phyloP scores from a whole-genome alignment of 1,140 invertebrate genomes.

The Drosophila pachea region DNA sequence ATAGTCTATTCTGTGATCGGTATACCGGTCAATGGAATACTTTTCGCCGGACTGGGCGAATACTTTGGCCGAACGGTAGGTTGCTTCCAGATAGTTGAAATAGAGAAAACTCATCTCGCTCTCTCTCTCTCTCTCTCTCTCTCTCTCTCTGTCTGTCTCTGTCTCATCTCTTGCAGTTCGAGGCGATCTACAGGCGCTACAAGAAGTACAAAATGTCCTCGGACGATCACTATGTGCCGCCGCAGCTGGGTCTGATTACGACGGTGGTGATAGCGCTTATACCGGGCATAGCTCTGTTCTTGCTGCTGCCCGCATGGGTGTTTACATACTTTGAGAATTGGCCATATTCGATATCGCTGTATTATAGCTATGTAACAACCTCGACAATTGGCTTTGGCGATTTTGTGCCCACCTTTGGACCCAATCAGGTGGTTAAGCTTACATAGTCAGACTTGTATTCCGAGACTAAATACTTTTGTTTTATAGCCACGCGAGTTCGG shows the following conservation, averaged over 20 bases:
- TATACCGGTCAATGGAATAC: slow-evolving; percentile 95
- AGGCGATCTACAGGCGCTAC: slow-evolving; percentile 86
- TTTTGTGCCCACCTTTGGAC: slow-evolving; percentile 85
- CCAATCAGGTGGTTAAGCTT: slow-evolving; percentile 80
- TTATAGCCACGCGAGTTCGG: slow-evolving; percentile 71
- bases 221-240: slow-evolving; percentile 83
- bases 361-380: slow-evolving; percentile 94
- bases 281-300: slow-evolving; percentile 92
- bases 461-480: neutral
- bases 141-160: too few relatives aligned
- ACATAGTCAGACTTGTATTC: too few relatives aligned
- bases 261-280: slow-evolving; percentile 89
- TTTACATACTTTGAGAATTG: slow-evolving; percentile 93
- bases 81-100: neutral
- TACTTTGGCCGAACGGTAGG: slow-evolving; percentile 88
- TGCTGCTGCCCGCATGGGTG: slow-evolving; percentile 94
- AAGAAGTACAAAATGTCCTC: slow-evolving; percentile 84
- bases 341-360: slow-evolving; percentile 93
- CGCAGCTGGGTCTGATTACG: slow-evolving; percentile 84
- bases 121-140: too few relatives aligned
- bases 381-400: slow-evolving; percentile 97
- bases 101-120: too few relatives aligned
- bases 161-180: slow-evolving; percentile 82
- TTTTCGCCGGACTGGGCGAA: slow-evolving; percentile 88
- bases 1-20: slow-evolving; percentile 96